A percentile compares a stretch with the other conserved stretches of the same genome.
Evolutionary conservation across 2,113 vertebrate species (phyloP).

Genomic region (Spermophilus dauricus): DNA sequence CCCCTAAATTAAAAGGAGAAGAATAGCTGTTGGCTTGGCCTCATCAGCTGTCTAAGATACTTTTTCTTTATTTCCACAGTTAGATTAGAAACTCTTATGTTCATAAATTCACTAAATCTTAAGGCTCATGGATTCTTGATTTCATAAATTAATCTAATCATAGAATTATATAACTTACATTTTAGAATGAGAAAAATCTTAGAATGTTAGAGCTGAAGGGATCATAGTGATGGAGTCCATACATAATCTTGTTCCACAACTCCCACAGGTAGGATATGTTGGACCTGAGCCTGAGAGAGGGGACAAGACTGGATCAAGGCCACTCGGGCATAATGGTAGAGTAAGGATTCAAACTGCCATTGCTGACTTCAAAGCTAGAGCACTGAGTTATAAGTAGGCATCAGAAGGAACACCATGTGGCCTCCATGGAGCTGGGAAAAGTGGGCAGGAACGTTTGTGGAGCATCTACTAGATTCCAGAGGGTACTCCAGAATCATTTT

Average conservation of each 20-base stretch:
- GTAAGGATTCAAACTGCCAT: neutral
- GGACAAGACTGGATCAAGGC: neutral
- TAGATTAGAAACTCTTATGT: neutral
- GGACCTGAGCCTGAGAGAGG: neutral
- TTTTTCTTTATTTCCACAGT: neutral
- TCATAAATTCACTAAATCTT: neutral
- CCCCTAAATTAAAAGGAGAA: neutral
- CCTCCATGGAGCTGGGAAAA: neutral
- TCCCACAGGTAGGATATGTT: neutral
- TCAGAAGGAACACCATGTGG: neutral
- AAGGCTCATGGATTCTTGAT: neutral
- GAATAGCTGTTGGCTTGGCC: neutral
- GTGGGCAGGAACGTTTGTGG: neutral
- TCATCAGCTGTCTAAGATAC: neutral
- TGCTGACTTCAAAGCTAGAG: neutral
- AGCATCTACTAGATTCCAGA: neutral
- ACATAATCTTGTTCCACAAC: neutral
- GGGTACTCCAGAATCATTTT: neutral
- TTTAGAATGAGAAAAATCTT: constrained; percentile 41
- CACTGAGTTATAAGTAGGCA: neutral
- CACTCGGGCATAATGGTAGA: neutral
- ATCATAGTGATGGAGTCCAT: neutral
- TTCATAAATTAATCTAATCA: neutral
- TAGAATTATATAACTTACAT: neutral
- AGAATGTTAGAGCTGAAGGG: neutral